Percentiles rank a stretch among this genome's conserved stretches.
Conservation (phyloP, 2,113 vertebrate species). For the Megaleporinus macrocephalus region DNA sequence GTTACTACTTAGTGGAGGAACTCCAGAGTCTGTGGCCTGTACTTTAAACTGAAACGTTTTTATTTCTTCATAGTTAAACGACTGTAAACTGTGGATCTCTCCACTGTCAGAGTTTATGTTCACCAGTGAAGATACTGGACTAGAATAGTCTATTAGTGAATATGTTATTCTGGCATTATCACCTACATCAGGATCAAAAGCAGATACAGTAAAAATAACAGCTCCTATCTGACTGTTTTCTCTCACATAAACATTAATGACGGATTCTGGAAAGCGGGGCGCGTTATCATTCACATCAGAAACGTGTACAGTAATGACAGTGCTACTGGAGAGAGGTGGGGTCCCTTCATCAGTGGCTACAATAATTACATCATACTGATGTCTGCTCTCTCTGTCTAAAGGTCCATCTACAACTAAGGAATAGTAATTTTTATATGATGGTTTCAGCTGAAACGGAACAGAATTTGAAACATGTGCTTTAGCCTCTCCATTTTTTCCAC, state of each 20-base stretch:
- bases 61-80: background rate
- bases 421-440: slow-evolving; percentile 58
- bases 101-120: slow-evolving; percentile 54
- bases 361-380: slow-evolving; percentile 66
- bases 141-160: slow-evolving; percentile 58
- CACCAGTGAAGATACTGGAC: slow-evolving; percentile 63
- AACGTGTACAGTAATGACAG: slow-evolving; percentile 61
- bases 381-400: slow-evolving; percentile 66
- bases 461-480: slow-evolving; percentile 45
- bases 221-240: slow-evolving; percentile 72
- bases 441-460: slow-evolving; percentile 56
- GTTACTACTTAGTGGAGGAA: slow-evolving; percentile 57
- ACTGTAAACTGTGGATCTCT: slow-evolving; percentile 46
- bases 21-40: slow-evolving; percentile 50
- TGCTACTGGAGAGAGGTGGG: slow-evolving; percentile 58
- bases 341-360: slow-evolving; percentile 60
- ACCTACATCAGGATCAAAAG: slow-evolving; percentile 66
- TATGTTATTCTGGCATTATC: slow-evolving; percentile 66
- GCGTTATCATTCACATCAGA: slow-evolving; percentile 63
- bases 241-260: slow-evolving; percentile 72
- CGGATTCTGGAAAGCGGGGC: slow-evolving; percentile 54
- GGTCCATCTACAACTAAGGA: slow-evolving; percentile 49
- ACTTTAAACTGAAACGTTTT: background rate
- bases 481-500: slow-evolving; percentile 66
- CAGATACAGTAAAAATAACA: slow-evolving; percentile 68